Percentiles rank a stretch among this genome's conserved stretches.
Conservation (phyloP, 2,888 invertebrate genomes). For the Ennomos quercinarius region DNA sequence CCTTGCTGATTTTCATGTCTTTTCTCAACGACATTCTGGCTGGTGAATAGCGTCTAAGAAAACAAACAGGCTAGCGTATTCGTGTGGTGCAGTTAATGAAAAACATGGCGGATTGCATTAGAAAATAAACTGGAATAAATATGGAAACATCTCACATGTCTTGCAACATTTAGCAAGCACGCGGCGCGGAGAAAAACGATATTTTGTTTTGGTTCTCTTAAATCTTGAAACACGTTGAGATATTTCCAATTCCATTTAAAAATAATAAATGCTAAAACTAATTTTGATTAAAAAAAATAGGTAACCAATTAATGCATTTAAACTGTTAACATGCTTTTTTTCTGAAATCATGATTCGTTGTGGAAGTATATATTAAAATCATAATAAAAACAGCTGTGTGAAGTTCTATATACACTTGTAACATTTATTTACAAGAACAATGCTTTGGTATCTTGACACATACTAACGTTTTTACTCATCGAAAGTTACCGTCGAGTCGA, state of each 20-base stretch:
- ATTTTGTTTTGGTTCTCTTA: too few relatives aligned
- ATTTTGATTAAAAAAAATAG: slow-evolving; percentile 1
- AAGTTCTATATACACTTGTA: not conserved
- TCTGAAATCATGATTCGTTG: not conserved
- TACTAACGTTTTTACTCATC: not conserved
- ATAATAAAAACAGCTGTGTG: not conserved
- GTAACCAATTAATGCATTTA: slow-evolving; percentile 1
- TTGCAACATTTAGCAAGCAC: too few relatives aligned
- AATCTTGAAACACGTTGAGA: not conserved
- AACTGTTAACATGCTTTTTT: slow-evolving; percentile 15
- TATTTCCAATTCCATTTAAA: slow-evolving; percentile 5
- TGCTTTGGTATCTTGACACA: slow-evolving; percentile 1
- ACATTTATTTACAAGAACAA: slow-evolving; percentile 7
- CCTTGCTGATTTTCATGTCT: slow-evolving; percentile 91
- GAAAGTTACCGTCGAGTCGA: not conserved
- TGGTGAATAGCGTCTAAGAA: slow-evolving; percentile 93
- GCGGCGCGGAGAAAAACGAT: too few relatives aligned
- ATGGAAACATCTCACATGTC: slow-evolving; percentile 11
- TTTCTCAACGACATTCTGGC: slow-evolving; percentile 93
- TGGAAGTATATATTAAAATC: not conserved
- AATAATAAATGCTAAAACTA: not conserved
- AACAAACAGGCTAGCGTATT: slow-evolving; percentile 78
- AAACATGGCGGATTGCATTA: slow-evolving; percentile 40
- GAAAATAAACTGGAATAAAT: slow-evolving; percentile 33
- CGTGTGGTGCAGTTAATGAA: slow-evolving; percentile 38